These are phyloP conservation scores for Metridium senile DNA, from an alignment of 92 coral and sea anemone species.

Conservation along the genomic window DNA sequence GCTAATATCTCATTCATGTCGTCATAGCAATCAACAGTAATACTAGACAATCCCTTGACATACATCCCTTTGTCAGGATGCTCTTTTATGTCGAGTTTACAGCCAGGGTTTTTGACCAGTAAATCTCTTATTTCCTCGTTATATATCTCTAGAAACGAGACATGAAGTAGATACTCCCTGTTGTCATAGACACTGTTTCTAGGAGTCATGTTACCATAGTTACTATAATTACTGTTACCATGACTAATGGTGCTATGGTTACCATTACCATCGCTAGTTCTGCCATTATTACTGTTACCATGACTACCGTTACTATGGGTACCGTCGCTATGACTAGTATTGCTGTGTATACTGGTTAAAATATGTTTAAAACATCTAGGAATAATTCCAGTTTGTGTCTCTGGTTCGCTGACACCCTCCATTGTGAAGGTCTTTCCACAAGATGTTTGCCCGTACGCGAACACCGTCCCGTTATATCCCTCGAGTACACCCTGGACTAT, in stretches of 20 bases:
- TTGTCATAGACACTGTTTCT: constrained; percentile 50
- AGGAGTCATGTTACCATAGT: constrained; percentile 5
- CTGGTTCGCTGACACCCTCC: constrained; percentile 67
- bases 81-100: constrained; percentile 76
- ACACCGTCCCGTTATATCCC: constrained; percentile 89
- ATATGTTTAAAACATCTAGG: constrained; percentile 84
- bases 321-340: background rate
- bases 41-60: constrained; percentile 81
- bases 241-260: constrained; percentile 9
- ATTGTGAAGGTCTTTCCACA: constrained; percentile 92
- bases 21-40: constrained; percentile 72
- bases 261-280: constrained; percentile 13
- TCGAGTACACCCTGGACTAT: constrained; percentile 83
- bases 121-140: constrained; percentile 79
- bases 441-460: constrained; percentile 89
- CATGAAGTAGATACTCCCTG: constrained; percentile 71
- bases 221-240: constrained; percentile 31
- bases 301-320: constrained; percentile 36
- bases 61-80: constrained; percentile 88
- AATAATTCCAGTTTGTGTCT: constrained; percentile 65
- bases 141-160: constrained; percentile 86
- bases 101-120: constrained; percentile 60
- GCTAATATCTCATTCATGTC: constrained; percentile 75
- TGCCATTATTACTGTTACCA: constrained; percentile 33
- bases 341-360: constrained; percentile 38